These are phyloP conservation scores for Paramisgurnus dabryanus DNA, from an alignment of 2,113 vertebrate species.

Conservation along the genomic window DNA sequence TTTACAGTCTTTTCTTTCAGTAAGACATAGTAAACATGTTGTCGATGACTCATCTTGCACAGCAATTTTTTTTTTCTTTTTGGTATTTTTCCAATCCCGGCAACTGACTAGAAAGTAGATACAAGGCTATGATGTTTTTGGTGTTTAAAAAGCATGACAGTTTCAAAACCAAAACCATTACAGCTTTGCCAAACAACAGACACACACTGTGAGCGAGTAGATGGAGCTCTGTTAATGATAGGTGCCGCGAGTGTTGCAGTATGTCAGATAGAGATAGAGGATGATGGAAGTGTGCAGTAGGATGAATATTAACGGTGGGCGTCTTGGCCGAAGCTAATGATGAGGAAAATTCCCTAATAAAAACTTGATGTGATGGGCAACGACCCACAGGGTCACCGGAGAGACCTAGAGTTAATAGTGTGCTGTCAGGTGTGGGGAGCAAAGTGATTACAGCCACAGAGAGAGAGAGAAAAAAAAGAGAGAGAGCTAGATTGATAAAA, in stretches of 20 bases:
- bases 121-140: too few species aligned
- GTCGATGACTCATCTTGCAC: too few species aligned
- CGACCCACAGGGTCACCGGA: constrained; percentile 77
- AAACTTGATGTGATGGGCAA: constrained; percentile 82
- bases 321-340: constrained; percentile 78
- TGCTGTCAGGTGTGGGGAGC: constrained; percentile 77
- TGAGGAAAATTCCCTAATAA: constrained; percentile 83
- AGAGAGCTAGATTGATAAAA: constrained; percentile 5
- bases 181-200: not conserved
- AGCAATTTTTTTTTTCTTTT: too few species aligned
- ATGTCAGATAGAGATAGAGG: constrained; percentile 66
- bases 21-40: too few species aligned
- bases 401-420: constrained; percentile 80
- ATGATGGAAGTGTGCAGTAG: constrained; percentile 74
- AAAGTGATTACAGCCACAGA: constrained; percentile 74
- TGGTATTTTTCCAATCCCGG: too few species aligned
- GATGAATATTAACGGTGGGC: constrained; percentile 80
- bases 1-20: too few species aligned
- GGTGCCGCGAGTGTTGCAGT: constrained; percentile 61
- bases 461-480: not conserved
- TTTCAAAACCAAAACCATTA: too few species aligned
- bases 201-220: constrained; percentile 52
- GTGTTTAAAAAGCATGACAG: too few species aligned
- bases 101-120: too few species aligned
- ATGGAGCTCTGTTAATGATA: constrained; percentile 68